phyloP scores from a whole-genome alignment of 2,797 vertebrate species.

The Ctenosaura bakeri region DNA sequence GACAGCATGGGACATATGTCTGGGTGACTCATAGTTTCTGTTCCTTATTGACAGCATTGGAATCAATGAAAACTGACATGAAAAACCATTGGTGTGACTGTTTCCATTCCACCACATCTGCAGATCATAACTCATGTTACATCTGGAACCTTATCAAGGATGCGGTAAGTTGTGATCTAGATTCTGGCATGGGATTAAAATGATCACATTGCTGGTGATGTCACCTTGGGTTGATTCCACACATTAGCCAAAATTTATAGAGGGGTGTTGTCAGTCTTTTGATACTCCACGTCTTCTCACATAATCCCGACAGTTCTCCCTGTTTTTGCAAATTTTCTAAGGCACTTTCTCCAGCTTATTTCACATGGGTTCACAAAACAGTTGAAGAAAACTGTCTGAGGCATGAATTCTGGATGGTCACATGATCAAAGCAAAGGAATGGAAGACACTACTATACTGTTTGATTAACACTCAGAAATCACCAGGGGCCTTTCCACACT shows the following conservation, averaged over 20 bases:
- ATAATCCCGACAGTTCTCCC: neutral
- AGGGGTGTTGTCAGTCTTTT: neutral
- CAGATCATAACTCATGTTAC: constrained; percentile 24
- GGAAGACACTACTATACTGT: neutral
- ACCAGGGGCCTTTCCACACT: neutral
- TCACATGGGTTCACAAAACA: neutral
- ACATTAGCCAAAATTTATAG: neutral
- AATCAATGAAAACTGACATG: neutral
- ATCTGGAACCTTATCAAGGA: constrained; percentile 24
- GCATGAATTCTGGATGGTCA: neutral
- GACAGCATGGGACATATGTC: neutral
- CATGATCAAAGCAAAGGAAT: neutral
- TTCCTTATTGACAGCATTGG: neutral
- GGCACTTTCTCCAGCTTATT: neutral
- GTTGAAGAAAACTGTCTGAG: neutral
- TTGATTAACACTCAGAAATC: neutral
- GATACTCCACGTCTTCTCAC: neutral
- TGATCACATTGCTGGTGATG: neutral
- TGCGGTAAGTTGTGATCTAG: constrained; percentile 1
- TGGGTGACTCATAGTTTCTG: neutral
- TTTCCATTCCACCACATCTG: constrained; percentile 23
- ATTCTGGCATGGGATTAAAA: constrained; percentile 3
- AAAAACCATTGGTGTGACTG: neutral
- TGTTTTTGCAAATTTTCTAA: neutral
- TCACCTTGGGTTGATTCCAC: constrained; percentile 18